These are phyloP conservation scores for Campopleginae sp. DNA, from an alignment of 2,888 invertebrate genomes.

Conservation along the genomic window DNA sequence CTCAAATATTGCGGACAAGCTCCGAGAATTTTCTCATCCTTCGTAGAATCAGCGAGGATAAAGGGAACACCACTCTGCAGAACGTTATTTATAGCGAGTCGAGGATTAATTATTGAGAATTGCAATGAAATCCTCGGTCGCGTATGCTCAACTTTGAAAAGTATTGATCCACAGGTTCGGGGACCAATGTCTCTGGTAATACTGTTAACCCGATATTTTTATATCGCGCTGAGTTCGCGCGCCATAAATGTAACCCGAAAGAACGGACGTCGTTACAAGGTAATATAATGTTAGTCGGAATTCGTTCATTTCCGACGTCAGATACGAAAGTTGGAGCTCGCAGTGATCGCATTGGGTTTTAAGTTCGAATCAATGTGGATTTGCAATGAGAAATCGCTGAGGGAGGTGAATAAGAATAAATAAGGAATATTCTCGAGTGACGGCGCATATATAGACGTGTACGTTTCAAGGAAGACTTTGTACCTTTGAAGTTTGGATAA, in stretches of 20 bases:
- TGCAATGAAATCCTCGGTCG: neutral
- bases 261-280: neutral
- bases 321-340: neutral
- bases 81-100: neutral
- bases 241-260: neutral
- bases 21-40: neutral
- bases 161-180: neutral
- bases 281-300: neutral
- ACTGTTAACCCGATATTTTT: neutral
- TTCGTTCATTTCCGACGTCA: neutral
- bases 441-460: neutral
- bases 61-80: neutral
- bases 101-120: neutral
- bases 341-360: neutral
- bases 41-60: neutral
- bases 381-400: neutral
- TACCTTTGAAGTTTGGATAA: neutral
- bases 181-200: neutral
- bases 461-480: neutral
- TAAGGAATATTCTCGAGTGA: neutral
- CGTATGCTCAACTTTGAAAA: neutral
- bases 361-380: neutral
- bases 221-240: neutral
- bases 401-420: neutral
- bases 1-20: neutral